Base-by-base conservation (phyloP, 2,888 invertebrate species). In the Acrocyrtus sp. region DNA sequence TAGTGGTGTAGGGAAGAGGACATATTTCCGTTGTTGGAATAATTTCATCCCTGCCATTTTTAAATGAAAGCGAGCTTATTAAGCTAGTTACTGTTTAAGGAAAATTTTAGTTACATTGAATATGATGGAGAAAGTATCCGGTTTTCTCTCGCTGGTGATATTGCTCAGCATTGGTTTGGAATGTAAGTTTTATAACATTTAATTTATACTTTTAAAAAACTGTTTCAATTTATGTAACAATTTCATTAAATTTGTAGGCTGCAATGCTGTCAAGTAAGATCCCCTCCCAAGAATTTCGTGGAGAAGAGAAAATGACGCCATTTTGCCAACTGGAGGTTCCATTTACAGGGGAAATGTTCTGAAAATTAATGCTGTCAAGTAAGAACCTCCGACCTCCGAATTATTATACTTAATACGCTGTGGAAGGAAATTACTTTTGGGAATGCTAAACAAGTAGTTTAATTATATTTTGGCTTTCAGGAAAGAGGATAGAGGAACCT, bases 271-370 rank as follows among this genome's bases (percentile, higher is more conserved):
- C n/a, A n/a, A n/a, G n/a, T n/a, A n/a, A n/a, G n/a, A n/a, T n/a
- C 96, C 96, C 19, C 85, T 86, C 0, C 95, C 96, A 34, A 89
- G 90, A 83, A 92, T 96, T 77, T 93, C 92, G 0, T 96, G 96
- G 96, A 89, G 95, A 79, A 89, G 95, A 62, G 95, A 96, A 84
- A 95, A 95, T 84, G 96, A 95, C 85, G 95, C 95, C 66, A 92
- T 96, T 79, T 85, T 96, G 80, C 95, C 96, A 8, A 95, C 95
- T 3, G 95, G 95, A n/a, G 92, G 92, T 8, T 91, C 92, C 0
- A 91, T 91, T 74, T 92, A 91, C 84, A 87, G 89, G 27, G 77
- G 79, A 72, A 76, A 78, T 62, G 74, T 77, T 6, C 62, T 79
- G 39, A 76, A 74, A 54, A 78, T 80, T 29, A 39, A 75, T 26